Evolutionary conservation across 2,797 vertebrate species (phyloP), one percentile per base, ranked within the genome.

Genomic region (Craterocephalus amniculus): DNA sequence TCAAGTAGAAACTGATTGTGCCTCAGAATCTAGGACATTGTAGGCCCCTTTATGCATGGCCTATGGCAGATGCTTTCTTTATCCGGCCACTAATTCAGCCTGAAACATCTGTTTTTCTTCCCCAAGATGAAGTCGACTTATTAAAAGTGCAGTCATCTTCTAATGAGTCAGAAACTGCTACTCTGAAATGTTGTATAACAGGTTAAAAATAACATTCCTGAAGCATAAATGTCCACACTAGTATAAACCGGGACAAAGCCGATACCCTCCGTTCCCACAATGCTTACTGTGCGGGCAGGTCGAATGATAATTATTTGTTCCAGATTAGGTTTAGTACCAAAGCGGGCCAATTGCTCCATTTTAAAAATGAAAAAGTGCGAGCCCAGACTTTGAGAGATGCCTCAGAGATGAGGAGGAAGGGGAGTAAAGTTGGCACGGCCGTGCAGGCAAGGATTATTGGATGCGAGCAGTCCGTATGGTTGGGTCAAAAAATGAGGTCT

Each of bases 401-500:
- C 56, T 63, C 1, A 1, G 54, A 76, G 79, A 66, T 29, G 58
- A 63, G 72, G 64, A 58, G 57, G 62, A 79, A 79, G 71, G 31
- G 63, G 58, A 64, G 58, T 63, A 18, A 66, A 59, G 78, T 60
- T 85, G 89, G 84, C 84, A 73, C 6, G 75, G 24, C 58, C 20
- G 18, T 9, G 72, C 58, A 60, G 74, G 80, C 72, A 48, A 71
- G 88, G 86, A 84, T 87, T 83, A 83, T 80, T 83, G 77, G 82
- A 81, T 74, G 34, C 32, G 80, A 85, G 78, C 76, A 48, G 75
- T 71, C 90, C 87, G 81, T 91, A 91, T 89, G 90, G 73, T 81
- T 85, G 92, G 92, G 94, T 86, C 88, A 90, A 65, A 65, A 90
- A 90, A 90, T 45, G 34, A 80, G 86, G 81, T 81, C 85, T 85